Conservation (phyloP, 2,888 invertebrate genomes). For the Halictus ligatus region DNA sequence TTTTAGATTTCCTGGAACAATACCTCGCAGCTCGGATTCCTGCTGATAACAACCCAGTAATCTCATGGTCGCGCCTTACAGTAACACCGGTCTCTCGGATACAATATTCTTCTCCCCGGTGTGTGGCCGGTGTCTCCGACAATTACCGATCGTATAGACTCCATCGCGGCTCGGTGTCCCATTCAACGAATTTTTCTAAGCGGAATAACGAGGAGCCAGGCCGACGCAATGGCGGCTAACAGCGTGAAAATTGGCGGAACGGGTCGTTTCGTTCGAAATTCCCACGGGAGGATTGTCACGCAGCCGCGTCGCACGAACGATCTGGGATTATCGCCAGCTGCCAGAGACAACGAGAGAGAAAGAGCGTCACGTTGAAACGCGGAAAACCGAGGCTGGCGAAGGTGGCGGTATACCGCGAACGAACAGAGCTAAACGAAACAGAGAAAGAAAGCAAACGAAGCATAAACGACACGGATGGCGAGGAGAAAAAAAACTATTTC, state of each 20-base stretch:
- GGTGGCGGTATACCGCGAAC: background rate
- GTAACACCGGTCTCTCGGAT: background rate
- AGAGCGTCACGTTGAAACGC: background rate
- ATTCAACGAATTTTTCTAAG: slow-evolving; percentile 52
- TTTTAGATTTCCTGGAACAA: background rate
- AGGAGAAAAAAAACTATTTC: background rate
- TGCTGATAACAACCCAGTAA: background rate
- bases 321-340: slow-evolving; percentile 39
- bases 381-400: background rate
- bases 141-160: slow-evolving; percentile 33
- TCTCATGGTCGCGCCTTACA: background rate
- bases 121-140: background rate
- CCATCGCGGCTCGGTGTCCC: background rate
- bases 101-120: background rate
- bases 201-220: slow-evolving; percentile 61
- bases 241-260: slow-evolving; percentile 68
- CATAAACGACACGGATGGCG: background rate
- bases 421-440: background rate
- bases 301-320: slow-evolving; percentile 42
- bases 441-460: background rate
- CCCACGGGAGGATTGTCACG: slow-evolving; percentile 54
- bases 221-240: slow-evolving; percentile 50
- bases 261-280: slow-evolving; percentile 58
- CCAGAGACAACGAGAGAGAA: slow-evolving; percentile 25
- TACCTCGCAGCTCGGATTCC: background rate